These are phyloP conservation scores for Stomorhina lunata DNA, from an alignment of 2,888 invertebrate genomes.

Conservation along the genomic window DNA sequence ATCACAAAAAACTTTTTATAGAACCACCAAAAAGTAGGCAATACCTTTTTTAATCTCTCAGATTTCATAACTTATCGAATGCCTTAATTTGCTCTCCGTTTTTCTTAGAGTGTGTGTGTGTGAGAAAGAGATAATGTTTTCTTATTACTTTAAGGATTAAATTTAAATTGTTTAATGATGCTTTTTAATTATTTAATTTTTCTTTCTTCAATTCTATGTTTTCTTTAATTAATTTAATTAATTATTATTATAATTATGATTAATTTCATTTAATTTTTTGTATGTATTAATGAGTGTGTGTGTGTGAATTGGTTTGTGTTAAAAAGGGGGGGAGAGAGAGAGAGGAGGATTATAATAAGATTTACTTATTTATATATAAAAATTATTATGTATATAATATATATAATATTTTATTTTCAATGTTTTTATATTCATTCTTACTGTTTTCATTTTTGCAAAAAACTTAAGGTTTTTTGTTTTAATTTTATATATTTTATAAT, in stretches of 20 bases:
- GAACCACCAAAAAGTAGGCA: too few species aligned
- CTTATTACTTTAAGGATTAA: constrained; percentile 39
- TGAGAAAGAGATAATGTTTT: constrained; percentile 31
- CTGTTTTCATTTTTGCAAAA: constrained; percentile 32
- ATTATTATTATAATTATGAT: constrained; percentile 37
- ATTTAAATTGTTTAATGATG: constrained; percentile 46
- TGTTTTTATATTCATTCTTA: constrained; percentile 7
- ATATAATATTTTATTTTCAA: constrained; percentile 9
- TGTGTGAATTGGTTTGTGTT: constrained; percentile 50
- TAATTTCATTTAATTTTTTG: constrained; percentile 37
- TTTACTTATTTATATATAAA: constrained; percentile 56
- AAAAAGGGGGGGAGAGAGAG: constrained; percentile 35
- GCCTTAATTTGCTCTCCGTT: too few species aligned
- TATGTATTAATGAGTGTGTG: constrained; percentile 51
- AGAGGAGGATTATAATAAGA: constrained; percentile 47
- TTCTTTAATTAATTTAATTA: constrained; percentile 39
- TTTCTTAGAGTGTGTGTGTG: too few species aligned
- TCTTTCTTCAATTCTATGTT: constrained; percentile 52
- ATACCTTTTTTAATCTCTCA: too few species aligned
- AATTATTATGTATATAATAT: constrained; percentile 54
- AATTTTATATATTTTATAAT: constrained; percentile 1
- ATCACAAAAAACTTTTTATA: too few species aligned
- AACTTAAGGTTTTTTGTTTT: constrained; percentile 20
- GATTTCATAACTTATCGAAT: too few species aligned
- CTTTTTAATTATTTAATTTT: constrained; percentile 21